Base-by-base conservation (phyloP, 2,113 vertebrate genomes). In the Brachyistius frenatus region DNA sequence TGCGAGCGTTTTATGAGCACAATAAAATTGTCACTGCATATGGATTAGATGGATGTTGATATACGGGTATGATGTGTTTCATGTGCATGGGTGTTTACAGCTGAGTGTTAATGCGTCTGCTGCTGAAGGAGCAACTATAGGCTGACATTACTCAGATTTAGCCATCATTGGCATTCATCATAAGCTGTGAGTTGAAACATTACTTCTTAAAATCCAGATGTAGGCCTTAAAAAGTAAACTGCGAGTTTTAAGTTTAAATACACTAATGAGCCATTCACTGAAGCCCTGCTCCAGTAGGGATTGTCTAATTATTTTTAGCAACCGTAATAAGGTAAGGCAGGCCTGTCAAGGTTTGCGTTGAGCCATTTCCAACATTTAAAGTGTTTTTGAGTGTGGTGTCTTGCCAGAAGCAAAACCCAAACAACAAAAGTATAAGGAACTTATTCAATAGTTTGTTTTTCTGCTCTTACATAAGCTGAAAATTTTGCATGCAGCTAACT, bases 1-100 rank as follows among this genome's bases (percentile, higher is more conserved):
- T 95, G 89, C 94, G 93, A 95, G 94, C 90, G 86, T 96, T 97
- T 98, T 97, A 99, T 94, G 92, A 95, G 91, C 50, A 92, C 93
- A 94, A 97, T 99, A 98, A 98, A 95, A 92, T 94, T 93, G 92
- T 93, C 91, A 84, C 88, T 93, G 92, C 84, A 87, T 87, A 93
- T 85, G 89, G 91, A 92, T 94, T 91, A 88, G 86, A 90, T 88
- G 85, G 75, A 81, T 84, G 63, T 87, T 91, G 89, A 92, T 91
- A 87, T 90, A 92, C 30, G 80, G 73, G 76, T 78, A 62, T 73
- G 77, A 78, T 58, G 41, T 81, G 88, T 85, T 82, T 84, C 76
- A 76, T 79, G 56, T 83, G 82, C 74, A 65, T 62, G 73, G 76
- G 88, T 92, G 89, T 90, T 92, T 92, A 89, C 85, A 74, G 73